Conservation (phyloP, 1,140 invertebrate genomes). For the Amyelois transitella region DNA sequence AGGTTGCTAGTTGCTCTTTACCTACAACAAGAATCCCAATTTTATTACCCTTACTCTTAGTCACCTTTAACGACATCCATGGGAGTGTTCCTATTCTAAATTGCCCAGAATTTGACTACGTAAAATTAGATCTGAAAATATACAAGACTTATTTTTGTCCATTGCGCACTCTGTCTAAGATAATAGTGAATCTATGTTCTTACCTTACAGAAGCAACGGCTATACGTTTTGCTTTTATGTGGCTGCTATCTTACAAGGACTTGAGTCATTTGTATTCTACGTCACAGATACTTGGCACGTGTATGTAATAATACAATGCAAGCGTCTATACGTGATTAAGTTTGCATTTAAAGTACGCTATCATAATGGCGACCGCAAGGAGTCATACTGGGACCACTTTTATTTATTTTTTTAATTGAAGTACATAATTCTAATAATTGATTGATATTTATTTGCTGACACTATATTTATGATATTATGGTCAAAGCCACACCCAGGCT, state of each 20-base stretch:
- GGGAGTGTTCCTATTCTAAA: conserved; percentile 16
- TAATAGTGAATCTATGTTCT: too few species aligned
- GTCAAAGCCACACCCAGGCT: too few species aligned
- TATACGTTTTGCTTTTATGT: too few species aligned
- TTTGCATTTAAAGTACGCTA: conserved; percentile 12
- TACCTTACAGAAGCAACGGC: too few species aligned
- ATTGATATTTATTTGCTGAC: neutral
- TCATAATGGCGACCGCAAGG: conserved; percentile 11
- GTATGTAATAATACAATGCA: conserved; percentile 14
- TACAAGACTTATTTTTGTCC: too few species aligned
- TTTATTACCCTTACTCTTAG: too few species aligned
- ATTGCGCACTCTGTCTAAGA: conserved; percentile 12
- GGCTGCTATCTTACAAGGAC: neutral
- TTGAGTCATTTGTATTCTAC: conserved; percentile 12
- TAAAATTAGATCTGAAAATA: too few species aligned
- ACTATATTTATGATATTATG: neutral
- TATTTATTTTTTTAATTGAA: conserved; percentile 10
- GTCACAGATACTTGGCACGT: conserved; percentile 19
- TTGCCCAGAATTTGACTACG: too few species aligned
- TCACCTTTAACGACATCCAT: too few species aligned
- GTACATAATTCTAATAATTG: neutral
- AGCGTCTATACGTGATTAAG: conserved; percentile 15
- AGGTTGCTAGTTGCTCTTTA: too few species aligned
- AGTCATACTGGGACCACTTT: conserved; percentile 21
- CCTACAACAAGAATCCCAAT: too few species aligned